Base-by-base conservation (phyloP, 2,888 invertebrate species). In the Andrena trimmerana region DNA sequence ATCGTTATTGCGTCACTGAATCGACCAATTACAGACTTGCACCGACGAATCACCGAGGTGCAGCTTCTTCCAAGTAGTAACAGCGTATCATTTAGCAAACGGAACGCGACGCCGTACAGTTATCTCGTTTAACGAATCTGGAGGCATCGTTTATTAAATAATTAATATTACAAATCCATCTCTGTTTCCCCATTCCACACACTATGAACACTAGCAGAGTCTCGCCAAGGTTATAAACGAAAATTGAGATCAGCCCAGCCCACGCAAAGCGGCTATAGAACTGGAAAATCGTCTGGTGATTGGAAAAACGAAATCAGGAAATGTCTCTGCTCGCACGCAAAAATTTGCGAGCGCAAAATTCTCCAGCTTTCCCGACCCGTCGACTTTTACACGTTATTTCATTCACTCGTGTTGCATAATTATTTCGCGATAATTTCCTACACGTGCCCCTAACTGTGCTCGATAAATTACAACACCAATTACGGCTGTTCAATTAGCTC, bases 361-460 rank as follows among this genome's bases (percentile, higher is more conserved):
- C 66, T 24, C 20, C 48, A 0, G 31, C 31, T 62, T 66, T 75
- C 75, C 27, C 27, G 74, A 16, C 8, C 27, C 10, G 42, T n/a
- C 10, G 48, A 5, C 27, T 5, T 27, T 2, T 20, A 50, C 24
- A 16, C 27, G 50, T 59, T 50, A 66, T 27, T 60, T 29, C 52
- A 29, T 52, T 5, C 57, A 50, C 20, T 2, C 0, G 3, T 54
- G 20, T 81, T 81, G 81, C 81, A 54, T 80, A 75, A 81, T 80
- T 42, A 42, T 42, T 60, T 36, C 52, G n/a, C 33, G 50, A 48
- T 29, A 65, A 75, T 75, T 69, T 59, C 42, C 24, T 48, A 13
- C 42, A 24, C 48, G 24, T 54, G 52, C 48, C 60, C 70, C 42
- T 13, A n/a, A 67, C 78, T 68, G 66, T 57, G 24, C 36, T 10